phyloP scores from a whole-genome alignment of 2,113 vertebrate species.

The Hiodon tergisus region DNA sequence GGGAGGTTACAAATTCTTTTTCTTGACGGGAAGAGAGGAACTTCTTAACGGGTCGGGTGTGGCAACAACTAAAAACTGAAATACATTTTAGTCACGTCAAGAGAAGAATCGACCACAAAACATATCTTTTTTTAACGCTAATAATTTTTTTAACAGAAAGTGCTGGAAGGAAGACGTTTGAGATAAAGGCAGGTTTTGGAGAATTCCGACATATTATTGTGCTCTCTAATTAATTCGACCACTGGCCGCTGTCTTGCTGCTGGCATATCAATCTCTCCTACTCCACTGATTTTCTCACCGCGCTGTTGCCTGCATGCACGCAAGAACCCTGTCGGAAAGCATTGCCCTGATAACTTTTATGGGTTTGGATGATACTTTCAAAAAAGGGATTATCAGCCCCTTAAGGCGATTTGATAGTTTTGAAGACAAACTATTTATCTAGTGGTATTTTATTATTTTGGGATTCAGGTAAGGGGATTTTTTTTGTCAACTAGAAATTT shows the following conservation, averaged over 20 bases:
- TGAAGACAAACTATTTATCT: not conserved
- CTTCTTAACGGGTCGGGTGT: slow-evolving; percentile 24
- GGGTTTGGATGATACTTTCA: slow-evolving; percentile 2
- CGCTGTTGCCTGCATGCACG: slow-evolving; percentile 4
- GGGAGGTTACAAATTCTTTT: slow-evolving; percentile 10
- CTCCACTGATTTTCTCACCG: not conserved
- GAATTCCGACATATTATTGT: not conserved
- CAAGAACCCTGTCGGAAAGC: not conserved
- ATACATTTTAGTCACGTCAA: slow-evolving; percentile 7
- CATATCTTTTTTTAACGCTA: not conserved
- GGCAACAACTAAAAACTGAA: slow-evolving; percentile 14
- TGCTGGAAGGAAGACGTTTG: slow-evolving; percentile 6
- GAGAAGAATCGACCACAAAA: not conserved
- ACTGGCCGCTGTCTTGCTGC: slow-evolving; percentile 1
- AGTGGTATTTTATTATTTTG: not conserved
- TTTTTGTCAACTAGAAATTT: not conserved
- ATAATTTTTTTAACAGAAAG: not conserved
- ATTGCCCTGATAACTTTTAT: slow-evolving; percentile 11
- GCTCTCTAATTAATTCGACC: not conserved
- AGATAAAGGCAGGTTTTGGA: not conserved
- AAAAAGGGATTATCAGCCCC: not conserved
- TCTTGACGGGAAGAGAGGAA: slow-evolving; percentile 15
- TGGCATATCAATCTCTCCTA: not conserved
- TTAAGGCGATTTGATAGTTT: not conserved
- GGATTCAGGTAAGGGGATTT: not conserved